Percentiles rank a stretch among this genome's conserved stretches.
Evolutionary conservation across 2,888 invertebrate genomes (phyloP).

Genomic region (Agapetus fuscipes): DNA sequence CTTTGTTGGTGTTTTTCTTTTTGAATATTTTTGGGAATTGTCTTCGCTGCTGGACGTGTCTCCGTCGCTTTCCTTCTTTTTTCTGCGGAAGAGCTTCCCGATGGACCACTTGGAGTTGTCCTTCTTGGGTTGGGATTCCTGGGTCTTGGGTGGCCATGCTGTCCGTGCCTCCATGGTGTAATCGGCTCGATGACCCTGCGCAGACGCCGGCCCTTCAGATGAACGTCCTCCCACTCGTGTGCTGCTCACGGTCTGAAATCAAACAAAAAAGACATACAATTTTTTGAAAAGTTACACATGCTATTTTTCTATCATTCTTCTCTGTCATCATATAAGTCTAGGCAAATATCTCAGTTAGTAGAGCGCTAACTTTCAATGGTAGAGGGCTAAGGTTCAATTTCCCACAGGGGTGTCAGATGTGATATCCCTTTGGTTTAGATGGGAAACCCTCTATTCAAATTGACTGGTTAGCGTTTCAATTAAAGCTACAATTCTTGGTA

Average conservation of each 20-base stretch:
- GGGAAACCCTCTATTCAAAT: too few species aligned
- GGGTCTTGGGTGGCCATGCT: too few species aligned
- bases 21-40: constrained; percentile 35
- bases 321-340: too few species aligned
- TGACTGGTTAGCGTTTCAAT: too few species aligned
- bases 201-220: constrained; percentile 34
- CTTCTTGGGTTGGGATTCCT: constrained; percentile 33
- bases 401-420: too few species aligned
- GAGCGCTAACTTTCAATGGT: too few species aligned
- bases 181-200: constrained; percentile 39
- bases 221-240: constrained; percentile 36
- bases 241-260: constrained; percentile 45
- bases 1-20: constrained; percentile 36
- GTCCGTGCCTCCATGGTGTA: too few species aligned
- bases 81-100: constrained; percentile 66
- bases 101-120: constrained; percentile 74
- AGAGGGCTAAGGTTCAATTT: too few species aligned
- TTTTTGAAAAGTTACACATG: background rate
- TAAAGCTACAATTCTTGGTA: too few species aligned
- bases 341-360: too few species aligned
- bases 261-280: constrained; percentile 16
- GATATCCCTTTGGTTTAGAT: too few species aligned
- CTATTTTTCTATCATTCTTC: background rate
- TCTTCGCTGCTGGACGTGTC: constrained; percentile 41
- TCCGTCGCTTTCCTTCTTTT: constrained; percentile 58